Evolutionary conservation across 2,797 vertebrate genomes (phyloP).

Genomic region (Oceanodroma leucorhoa): DNA sequence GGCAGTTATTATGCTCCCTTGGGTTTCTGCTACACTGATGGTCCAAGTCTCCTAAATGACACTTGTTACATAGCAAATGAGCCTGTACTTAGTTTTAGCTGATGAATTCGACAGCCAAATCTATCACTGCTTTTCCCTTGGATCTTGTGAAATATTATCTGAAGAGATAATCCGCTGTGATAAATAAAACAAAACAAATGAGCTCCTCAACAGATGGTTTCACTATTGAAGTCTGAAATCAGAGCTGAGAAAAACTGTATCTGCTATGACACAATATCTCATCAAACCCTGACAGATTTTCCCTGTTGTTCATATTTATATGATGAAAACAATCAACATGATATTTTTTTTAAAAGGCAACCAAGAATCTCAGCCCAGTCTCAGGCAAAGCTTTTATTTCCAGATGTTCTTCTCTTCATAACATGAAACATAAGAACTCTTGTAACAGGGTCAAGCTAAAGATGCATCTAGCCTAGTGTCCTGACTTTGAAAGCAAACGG

Average conservation of each 20-base stretch:
- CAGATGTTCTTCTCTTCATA: slow-evolving; percentile 55
- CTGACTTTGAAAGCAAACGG: neutral
- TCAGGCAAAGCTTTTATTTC: slow-evolving; percentile 57
- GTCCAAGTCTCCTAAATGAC: slow-evolving; percentile 2
- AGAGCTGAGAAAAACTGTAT: slow-evolving; percentile 67
- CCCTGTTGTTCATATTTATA: slow-evolving; percentile 70
- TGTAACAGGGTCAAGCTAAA: neutral
- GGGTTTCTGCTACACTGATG: neutral
- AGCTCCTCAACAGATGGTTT: slow-evolving; percentile 60
- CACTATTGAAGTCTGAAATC: slow-evolving; percentile 55
- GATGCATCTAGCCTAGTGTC: neutral
- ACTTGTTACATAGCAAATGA: slow-evolving; percentile 1
- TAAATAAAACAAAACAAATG: slow-evolving; percentile 52
- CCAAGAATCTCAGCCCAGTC: slow-evolving; percentile 37
- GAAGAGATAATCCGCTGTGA: slow-evolving; percentile 23
- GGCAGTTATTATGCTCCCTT: neutral
- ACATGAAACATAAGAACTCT: slow-evolving; percentile 21
- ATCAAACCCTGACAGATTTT: slow-evolving; percentile 69
- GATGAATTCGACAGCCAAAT: slow-evolving; percentile 13
- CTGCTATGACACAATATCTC: slow-evolving; percentile 65
- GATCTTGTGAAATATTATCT: slow-evolving; percentile 36
- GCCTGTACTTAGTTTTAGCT: neutral
- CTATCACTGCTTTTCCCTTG: slow-evolving; percentile 1
- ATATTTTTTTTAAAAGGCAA: slow-evolving; percentile 26
- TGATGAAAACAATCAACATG: slow-evolving; percentile 69